These are phyloP conservation scores for Drusus annulatus DNA, from an alignment of 1,140 invertebrate genomes.

Conservation along the genomic window DNA sequence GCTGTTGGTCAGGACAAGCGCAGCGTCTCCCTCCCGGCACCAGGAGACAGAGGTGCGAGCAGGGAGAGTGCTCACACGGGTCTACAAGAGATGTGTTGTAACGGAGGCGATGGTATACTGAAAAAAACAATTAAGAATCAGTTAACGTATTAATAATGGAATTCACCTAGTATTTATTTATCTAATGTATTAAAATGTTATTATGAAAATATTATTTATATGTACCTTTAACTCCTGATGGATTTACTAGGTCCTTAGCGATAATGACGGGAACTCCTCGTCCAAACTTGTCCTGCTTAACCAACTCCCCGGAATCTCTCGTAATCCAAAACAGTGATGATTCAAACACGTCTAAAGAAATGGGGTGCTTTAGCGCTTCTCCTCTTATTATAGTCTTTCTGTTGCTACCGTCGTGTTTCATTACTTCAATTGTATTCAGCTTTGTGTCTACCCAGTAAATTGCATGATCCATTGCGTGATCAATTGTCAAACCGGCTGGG, in stretches of 20 bases:
- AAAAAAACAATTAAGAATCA: conserved; percentile 57
- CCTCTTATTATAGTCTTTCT: conserved; percentile 82
- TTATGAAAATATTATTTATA: background rate
- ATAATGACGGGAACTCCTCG: conserved; percentile 90
- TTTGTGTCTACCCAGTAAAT: conserved; percentile 98
- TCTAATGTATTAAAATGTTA: too few relatives aligned
- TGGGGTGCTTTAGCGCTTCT: conserved; percentile 83
- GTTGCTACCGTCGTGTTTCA: conserved; percentile 87
- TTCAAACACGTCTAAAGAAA: conserved; percentile 94
- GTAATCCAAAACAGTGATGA: conserved; percentile 92
- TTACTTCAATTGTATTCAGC: conserved; percentile 92
- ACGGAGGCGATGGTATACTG: conserved; percentile 83
- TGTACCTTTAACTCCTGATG: conserved; percentile 86
- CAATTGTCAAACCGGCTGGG: conserved; percentile 91
- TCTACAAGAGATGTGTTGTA: conserved; percentile 85
- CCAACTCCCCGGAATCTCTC: conserved; percentile 85
- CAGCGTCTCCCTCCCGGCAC: conserved; percentile 90
- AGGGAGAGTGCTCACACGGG: conserved; percentile 80
- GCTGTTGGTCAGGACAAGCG: conserved; percentile 86
- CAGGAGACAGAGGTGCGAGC: conserved; percentile 92
- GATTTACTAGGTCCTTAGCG: conserved; percentile 84
- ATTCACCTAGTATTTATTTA: background rate
- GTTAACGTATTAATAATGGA: background rate
- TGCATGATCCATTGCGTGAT: conserved; percentile 90
- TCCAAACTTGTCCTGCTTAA: conserved; percentile 95